phyloP scores from a whole-genome alignment of 2,113 vertebrate species.

The Mastomys natalensis region DNA sequence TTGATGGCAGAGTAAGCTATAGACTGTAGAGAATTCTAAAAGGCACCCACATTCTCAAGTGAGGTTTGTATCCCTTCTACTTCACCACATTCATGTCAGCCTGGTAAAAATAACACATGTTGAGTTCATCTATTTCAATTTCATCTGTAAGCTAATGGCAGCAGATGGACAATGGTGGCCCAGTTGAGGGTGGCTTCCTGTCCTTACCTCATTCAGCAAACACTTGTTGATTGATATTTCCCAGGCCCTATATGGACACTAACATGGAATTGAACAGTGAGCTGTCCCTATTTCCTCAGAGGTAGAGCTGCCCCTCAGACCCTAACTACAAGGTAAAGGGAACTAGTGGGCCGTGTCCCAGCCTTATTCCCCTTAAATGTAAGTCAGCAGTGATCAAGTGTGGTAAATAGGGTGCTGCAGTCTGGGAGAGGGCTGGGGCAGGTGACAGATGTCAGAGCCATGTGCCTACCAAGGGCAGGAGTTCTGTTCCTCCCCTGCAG shows the following conservation, averaged over 20 bases:
- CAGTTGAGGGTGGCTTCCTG: background rate
- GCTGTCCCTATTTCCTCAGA: background rate
- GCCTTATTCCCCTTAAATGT: background rate
- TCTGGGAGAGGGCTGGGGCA: too few species aligned
- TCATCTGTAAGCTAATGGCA: background rate
- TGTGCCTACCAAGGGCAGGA: background rate
- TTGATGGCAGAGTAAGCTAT: background rate
- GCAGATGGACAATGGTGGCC: background rate
- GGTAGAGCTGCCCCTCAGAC: background rate
- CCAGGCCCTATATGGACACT: too few species aligned
- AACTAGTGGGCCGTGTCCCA: background rate
- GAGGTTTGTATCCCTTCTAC: background rate
- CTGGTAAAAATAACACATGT: background rate
- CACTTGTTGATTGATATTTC: background rate
- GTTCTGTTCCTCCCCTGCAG: background rate
- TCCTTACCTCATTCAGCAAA: background rate
- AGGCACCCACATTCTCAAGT: background rate
- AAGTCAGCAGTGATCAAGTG: background rate
- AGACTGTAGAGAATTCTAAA: background rate
- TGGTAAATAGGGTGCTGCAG: background rate
- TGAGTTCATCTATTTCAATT: background rate
- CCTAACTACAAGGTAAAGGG: background rate
- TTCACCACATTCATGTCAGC: background rate
- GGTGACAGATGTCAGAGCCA: background rate
- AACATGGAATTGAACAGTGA: background rate